Conservation (phyloP, 2,888 invertebrate species). For the Cotesia congregata region DNA sequence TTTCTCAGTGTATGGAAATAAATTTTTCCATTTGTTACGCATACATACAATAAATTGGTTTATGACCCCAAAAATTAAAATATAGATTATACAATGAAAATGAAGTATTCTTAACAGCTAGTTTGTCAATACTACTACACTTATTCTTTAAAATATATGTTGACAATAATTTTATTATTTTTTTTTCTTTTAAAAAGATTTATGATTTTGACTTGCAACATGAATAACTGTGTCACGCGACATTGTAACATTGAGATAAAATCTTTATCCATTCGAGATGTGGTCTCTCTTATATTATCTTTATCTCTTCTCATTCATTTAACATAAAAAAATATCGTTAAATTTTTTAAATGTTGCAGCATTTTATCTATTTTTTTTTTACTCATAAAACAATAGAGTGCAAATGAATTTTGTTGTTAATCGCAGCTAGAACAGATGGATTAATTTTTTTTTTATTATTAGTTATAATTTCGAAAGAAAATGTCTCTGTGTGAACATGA, state of each 20-base stretch:
- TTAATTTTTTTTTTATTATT: too few species aligned
- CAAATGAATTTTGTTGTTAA: too few species aligned
- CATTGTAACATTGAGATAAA: conserved; percentile 47
- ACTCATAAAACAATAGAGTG: background rate
- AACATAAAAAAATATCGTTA: background rate
- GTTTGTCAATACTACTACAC: background rate
- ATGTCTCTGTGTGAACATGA: too few species aligned
- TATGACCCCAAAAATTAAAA: too few species aligned
- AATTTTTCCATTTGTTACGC: too few species aligned
- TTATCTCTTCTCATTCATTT: conserved; percentile 3
- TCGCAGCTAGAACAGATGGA: too few species aligned
- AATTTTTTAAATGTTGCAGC: background rate
- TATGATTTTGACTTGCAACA: conserved; percentile 56
- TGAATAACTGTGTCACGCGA: conserved; percentile 59
- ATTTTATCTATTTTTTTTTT: background rate
- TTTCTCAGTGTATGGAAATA: too few species aligned
- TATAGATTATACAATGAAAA: background rate
- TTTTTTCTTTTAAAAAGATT: conserved; percentile 59
- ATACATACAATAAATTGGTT: too few species aligned
- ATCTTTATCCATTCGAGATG: conserved; percentile 40
- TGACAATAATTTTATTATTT: conserved; percentile 63
- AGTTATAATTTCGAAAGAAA: too few species aligned
- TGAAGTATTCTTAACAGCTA: background rate
- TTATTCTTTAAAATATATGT: conserved; percentile 61
- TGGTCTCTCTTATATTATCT: conserved; percentile 24